These are phyloP conservation scores for Idaea straminata DNA, from an alignment of 2,888 invertebrate species.

Conservation along the genomic window DNA sequence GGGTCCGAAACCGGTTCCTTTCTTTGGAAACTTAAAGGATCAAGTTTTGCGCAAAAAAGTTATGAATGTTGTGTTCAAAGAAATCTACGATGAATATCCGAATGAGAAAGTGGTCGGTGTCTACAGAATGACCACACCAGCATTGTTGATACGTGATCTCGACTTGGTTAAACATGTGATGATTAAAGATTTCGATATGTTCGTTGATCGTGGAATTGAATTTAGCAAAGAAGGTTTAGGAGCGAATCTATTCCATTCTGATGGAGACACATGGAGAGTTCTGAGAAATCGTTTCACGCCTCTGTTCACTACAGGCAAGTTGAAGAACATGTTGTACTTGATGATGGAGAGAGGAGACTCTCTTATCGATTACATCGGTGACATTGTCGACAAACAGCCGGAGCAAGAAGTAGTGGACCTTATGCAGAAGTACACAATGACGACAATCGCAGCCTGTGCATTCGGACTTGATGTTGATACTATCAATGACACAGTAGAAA, in stretches of 20 bases:
- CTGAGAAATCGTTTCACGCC: conserved; percentile 49
- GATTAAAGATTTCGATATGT: conserved; percentile 54
- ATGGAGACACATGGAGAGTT: conserved; percentile 49
- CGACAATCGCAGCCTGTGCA: conserved; percentile 44
- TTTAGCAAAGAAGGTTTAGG: conserved; percentile 46
- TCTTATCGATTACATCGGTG: conserved; percentile 29
- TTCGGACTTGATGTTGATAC: conserved; percentile 49
- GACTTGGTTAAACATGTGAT: conserved; percentile 52
- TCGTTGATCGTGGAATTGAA: conserved; percentile 46
- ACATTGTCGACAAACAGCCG: conserved; percentile 17
- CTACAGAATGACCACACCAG: conserved; percentile 47
- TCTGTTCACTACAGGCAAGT: conserved; percentile 54
- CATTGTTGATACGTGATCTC: conserved; percentile 47
- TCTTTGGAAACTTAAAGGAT: conserved; percentile 48
- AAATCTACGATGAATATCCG: conserved; percentile 43
- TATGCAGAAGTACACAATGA: conserved; percentile 42
- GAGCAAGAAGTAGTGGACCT: conserved; percentile 40
- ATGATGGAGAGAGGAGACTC: conserved; percentile 21
- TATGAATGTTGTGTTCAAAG: conserved; percentile 30
- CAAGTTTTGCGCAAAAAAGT: conserved; percentile 34
- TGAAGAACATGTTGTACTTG: conserved; percentile 54
- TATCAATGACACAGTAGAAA: conserved; percentile 23
- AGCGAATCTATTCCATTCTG: conserved; percentile 48
- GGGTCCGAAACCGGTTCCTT: conserved; percentile 39
- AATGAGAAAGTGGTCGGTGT: conserved; percentile 54